Conservation (phyloP, 23 tunicate species). For the Oikopleura dioica region DNA sequence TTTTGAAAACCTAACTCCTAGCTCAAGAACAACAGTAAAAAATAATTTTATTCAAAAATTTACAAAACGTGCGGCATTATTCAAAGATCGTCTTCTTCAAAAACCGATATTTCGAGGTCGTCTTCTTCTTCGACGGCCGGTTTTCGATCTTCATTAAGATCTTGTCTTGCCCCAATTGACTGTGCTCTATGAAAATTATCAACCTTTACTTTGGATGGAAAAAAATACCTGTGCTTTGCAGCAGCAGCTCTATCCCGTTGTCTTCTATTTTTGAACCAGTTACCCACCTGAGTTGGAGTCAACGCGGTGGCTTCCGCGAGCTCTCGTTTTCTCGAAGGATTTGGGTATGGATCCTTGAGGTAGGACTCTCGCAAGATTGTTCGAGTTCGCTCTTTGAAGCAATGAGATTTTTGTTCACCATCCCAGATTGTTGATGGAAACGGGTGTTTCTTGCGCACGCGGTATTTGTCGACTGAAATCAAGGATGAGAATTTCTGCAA, state of each 20-base stretch:
- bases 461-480: conserved; percentile 50
- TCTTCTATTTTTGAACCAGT: conserved; percentile 96
- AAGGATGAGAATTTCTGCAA: not conserved
- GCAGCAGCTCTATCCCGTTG: conserved; percentile 93
- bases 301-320: conserved; percentile 72
- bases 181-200: no score
- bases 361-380: conserved; percentile 57
- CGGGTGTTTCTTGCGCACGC: conserved; percentile 83
- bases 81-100: no score
- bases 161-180: no score
- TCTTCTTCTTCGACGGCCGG: no score
- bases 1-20: no score
- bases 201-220: no score
- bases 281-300: conserved; percentile 93
- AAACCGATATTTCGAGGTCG: no score
- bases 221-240: conserved; percentile 66
- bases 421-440: conserved; percentile 92
- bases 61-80: no score
- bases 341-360: conserved; percentile 67
- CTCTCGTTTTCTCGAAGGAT: conserved; percentile 66
- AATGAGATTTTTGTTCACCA: conserved; percentile 95
- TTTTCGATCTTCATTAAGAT: no score
- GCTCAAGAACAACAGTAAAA: no score
- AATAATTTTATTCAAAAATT: no score
- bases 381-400: conserved; percentile 90